Conservation (phyloP, 2,797 vertebrate genomes). For the Phataginus tetradactyla region DNA sequence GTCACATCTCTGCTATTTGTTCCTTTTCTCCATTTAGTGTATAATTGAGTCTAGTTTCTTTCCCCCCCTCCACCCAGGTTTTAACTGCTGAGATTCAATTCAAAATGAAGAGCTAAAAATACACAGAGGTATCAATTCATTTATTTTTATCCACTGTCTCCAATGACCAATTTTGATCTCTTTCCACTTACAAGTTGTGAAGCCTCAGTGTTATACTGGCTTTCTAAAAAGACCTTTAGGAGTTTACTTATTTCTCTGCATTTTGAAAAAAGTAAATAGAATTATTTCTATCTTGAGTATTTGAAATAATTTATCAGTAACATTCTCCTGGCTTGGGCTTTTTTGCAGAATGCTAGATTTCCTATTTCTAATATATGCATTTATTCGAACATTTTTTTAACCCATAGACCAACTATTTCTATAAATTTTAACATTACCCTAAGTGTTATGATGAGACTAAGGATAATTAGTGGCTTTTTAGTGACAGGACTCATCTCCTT, state of each 20-base stretch:
- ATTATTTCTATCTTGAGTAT: not conserved
- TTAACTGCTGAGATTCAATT: not conserved
- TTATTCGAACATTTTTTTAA: not conserved
- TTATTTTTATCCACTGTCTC: not conserved
- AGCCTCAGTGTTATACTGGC: not conserved
- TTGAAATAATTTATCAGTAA: not conserved
- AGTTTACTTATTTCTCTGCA: not conserved
- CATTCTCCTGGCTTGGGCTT: not conserved
- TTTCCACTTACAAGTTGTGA: not conserved
- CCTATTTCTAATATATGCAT: not conserved
- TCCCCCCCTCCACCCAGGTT: not conserved
- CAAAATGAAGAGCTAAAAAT: not conserved
- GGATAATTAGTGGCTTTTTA: slow-evolving; percentile 34
- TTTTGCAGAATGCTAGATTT: not conserved
- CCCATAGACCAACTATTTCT: not conserved
- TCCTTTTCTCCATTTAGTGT: not conserved
- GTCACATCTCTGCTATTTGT: not conserved
- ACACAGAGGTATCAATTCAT: not conserved
- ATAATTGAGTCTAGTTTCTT: not conserved
- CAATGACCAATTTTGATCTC: not conserved
- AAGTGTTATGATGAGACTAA: slow-evolving; percentile 41
- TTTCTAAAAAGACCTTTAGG: not conserved
- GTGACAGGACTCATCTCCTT: not conserved
- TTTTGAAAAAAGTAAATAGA: not conserved
- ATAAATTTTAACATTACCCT: not conserved